Evolutionary conservation across 2,888 invertebrate genomes (phyloP), one percentile per base, ranked within the genome.

Genomic region (Drymonia ruficornis): DNA sequence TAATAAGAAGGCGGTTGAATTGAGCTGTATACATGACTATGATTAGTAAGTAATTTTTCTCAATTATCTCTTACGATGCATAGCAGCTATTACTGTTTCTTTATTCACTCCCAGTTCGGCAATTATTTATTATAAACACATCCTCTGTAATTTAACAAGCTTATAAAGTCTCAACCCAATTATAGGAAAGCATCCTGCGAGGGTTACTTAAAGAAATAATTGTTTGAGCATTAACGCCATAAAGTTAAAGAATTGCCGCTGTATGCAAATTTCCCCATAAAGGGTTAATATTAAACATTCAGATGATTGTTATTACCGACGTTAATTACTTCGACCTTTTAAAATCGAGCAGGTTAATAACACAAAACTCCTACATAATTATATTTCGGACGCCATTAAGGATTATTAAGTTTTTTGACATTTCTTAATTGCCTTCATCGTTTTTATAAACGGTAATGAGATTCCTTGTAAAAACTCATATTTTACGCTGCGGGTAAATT

Each of bases 241-340:
- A 81, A 80, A 76, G 63, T 67, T 68, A 76, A 78, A 73, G 67
- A 74, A 78, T 74, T 73, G 66, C 71, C 70, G 76, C 75, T 64
- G 68, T 73, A 85, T 83, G 84, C 80, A 81, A 83, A 84, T 81
- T 73, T 72, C 63, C 57, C 74, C 78, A 73, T 83, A 83, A 83
- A 83, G 64, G 74, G 75, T 77, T 78, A 75, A 75, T 75, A 76
- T 78, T 74, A 74, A 72, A 77, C 83, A 79, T 84, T 82, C 82
- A 77, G 78, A 69, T 75, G 74, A 82, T 83, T 81, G 80, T 84
- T 85, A 84, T 85, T 85, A 76, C 78, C 65, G 77, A 82, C 81
- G 81, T 88, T 90, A 90, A 90, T 89, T 88, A 86, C 83, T 78
- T 62, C 78, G 84, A 87, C 88, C 88, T 88, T 86, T 84, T 84